A percentile compares a stretch with the other conserved stretches of the same genome.
phyloP scores from a whole-genome alignment of 2,797 vertebrate genomes.

The Odontamblyopus rebecca region DNA sequence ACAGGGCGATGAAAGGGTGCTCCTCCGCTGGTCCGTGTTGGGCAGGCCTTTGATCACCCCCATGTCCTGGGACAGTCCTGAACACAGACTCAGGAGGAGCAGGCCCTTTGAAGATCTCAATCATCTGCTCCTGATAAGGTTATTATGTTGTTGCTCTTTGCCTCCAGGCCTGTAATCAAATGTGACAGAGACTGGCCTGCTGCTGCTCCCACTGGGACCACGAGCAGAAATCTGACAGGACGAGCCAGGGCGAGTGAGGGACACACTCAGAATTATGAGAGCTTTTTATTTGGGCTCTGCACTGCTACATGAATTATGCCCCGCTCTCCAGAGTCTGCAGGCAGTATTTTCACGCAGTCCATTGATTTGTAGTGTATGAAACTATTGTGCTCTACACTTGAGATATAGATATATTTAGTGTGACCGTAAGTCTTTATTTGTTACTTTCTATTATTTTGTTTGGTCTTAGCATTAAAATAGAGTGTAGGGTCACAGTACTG shows the following conservation, averaged over 20 bases:
- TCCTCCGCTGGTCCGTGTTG: conserved; percentile 50
- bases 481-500: neutral
- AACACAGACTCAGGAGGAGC: conserved; percentile 63
- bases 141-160: conserved; percentile 75
- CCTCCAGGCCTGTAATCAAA: conserved; percentile 74
- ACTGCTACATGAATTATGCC: conserved; percentile 16
- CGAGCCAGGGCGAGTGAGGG: conserved; percentile 36
- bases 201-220: conserved; percentile 59
- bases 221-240: conserved; percentile 53
- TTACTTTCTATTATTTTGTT: neutral
- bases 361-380: neutral
- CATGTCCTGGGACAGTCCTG: conserved; percentile 54
- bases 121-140: conserved; percentile 76
- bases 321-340: conserved; percentile 25
- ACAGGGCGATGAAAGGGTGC: conserved; percentile 33
- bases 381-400: neutral
- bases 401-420: conserved; percentile 2
- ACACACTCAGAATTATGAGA: conserved; percentile 46
- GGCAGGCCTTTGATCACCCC: conserved; percentile 73
- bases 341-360: conserved; percentile 17
- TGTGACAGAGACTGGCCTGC: conserved; percentile 64
- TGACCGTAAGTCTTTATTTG: neutral
- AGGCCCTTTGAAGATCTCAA: conserved; percentile 77
- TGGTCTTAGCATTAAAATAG: neutral
- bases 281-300: conserved; percentile 51